phyloP scores from a whole-genome alignment of 2,113 vertebrate species.

The Pantherophis guttatus region DNA sequence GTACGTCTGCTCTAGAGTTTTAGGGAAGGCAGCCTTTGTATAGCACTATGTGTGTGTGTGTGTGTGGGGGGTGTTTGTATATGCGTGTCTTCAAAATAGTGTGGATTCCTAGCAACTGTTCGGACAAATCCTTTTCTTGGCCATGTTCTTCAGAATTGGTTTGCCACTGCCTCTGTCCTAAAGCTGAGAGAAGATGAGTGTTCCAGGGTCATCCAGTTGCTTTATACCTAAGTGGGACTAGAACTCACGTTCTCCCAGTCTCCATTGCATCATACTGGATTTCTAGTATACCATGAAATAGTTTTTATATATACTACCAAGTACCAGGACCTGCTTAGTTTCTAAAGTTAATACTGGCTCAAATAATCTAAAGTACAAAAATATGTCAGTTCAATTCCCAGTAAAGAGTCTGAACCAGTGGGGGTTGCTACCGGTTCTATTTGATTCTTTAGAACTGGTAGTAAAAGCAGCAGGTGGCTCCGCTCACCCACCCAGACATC shows the following conservation, averaged over 20 bases:
- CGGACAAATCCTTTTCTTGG: background rate
- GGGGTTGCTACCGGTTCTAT: no score
- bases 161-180: background rate
- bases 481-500: no score
- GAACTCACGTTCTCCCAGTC: background rate
- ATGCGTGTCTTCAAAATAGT: background rate
- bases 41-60: no score
- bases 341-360: background rate
- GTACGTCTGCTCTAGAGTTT: background rate
- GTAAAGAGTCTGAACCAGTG: background rate
- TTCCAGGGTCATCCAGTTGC: background rate
- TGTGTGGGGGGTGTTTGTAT: background rate
- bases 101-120: background rate
- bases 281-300: background rate
- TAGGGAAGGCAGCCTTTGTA: background rate
- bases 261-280: background rate
- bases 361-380: background rate
- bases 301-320: background rate
- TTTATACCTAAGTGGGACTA: background rate
- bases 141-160: background rate
- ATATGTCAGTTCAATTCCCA: background rate
- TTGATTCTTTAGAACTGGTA: no score
- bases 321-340: background rate
- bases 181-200: no score
- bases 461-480: no score